Base-by-base conservation (phyloP, 2,888 invertebrate genomes). In the Eugnorisma glareosa region DNA sequence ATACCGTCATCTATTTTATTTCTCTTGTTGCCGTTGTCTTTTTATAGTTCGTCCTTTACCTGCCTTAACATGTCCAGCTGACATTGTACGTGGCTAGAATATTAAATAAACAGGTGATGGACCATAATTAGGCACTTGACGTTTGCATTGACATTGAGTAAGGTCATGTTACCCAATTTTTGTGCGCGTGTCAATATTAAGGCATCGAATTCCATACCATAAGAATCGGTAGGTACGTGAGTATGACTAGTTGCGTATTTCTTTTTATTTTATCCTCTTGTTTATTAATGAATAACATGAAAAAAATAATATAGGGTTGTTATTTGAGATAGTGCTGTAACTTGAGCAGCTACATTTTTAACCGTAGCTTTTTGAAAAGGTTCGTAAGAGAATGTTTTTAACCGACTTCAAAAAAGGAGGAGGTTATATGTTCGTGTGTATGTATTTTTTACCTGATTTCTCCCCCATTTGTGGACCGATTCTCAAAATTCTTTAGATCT, bases 141-240 rank as follows among this genome's bases (percentile, higher is more conserved):
- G 51, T 45, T 76, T 67, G 45, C 57, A 72, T 73, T 86, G 88
- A 88, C 92, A 89, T 91, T 92, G 91, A 64, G 81, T 61, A 79
- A 91, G 90, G 92, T 91, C 88, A 82, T 73, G 86, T 84, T 86
- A 72, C 84, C 57, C 71, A 86, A 83, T 79, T 83, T 83, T 74
- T 66, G 40, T 43, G 21, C 43, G 24, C 7, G 24, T 75, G 48
- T 43, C 4, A 28, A 51, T 82, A 48, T 51, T 54, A 78, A 63
- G 40, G 64, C 57, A 59, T 71, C 63, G 40, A 51, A 61, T 61
- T 66, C 57, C 57, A 59, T 61, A 10, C 15, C 54, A 35, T n/a
- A 69, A 6, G 18, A 13, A 21, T 45, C 1, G 10, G 35, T 63
- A 48, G 54, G 28, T 37, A n/a, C n/a, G n/a, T n/a, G n/a, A n/a